phyloP scores from a whole-genome alignment of 2,113 vertebrate species.

The Cyprinodon variegatus region DNA sequence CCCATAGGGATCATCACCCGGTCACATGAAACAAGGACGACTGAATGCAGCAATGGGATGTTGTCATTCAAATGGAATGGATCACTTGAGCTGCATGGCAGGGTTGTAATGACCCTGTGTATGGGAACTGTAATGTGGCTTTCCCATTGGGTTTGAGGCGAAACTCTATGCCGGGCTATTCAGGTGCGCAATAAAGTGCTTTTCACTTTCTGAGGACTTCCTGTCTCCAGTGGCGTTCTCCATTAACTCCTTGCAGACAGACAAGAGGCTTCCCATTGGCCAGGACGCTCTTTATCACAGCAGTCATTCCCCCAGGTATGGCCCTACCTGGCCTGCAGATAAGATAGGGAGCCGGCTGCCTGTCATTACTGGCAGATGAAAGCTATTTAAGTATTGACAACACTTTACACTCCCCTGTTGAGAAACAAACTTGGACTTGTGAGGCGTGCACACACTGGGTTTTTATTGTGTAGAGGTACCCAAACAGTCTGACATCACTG shows the following conservation, averaged over 20 bases:
- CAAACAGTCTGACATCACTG: conserved; percentile 83
- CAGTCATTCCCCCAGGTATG: conserved; percentile 66
- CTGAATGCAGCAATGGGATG: conserved; percentile 68
- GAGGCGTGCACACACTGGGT: conserved; percentile 49
- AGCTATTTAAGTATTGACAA: conserved; percentile 71
- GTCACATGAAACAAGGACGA: conserved; percentile 54
- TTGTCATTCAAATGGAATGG: conserved; percentile 74
- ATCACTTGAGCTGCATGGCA: conserved; percentile 72
- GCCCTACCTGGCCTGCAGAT: conserved; percentile 69
- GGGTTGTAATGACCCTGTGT: conserved; percentile 72
- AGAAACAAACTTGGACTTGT: conserved; percentile 73
- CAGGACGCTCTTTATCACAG: conserved; percentile 65
- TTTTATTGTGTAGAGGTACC: conserved; percentile 67
- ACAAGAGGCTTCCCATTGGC: conserved; percentile 72
- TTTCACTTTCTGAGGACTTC: conserved; percentile 80
- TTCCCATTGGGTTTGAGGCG: conserved; percentile 68
- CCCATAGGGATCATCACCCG: conserved; percentile 61
- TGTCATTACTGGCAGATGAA: conserved; percentile 72
- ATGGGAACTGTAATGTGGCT: conserved; percentile 70
- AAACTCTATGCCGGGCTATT: conserved; percentile 74
- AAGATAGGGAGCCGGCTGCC: conserved; percentile 71
- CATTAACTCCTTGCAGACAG: conserved; percentile 73
- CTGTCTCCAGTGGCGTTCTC: conserved; percentile 81
- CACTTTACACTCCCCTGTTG: conserved; percentile 68
- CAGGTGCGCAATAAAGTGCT: conserved; percentile 77